Base-by-base conservation (phyloP, 2,113 vertebrate genomes). In the Hystrix brachyura region DNA sequence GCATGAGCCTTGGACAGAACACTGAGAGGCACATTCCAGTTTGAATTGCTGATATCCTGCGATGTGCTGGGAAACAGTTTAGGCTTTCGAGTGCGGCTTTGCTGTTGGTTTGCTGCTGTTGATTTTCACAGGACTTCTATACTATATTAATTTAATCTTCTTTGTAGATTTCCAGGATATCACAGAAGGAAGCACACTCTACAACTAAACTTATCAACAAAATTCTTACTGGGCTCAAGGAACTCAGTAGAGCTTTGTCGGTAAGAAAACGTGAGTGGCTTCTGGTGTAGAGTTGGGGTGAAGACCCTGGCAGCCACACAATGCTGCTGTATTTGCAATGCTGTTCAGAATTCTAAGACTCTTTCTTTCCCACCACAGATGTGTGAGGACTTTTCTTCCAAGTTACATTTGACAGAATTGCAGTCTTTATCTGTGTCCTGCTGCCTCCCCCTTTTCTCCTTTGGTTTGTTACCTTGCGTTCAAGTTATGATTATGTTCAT, bases 381-480 rank as follows among this genome's bases (percentile, higher is more conserved):
- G 29, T 81, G 25, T 57, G 59, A 81, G 87, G 59, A n/a, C n/a
- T 62, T 87, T 94, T 32, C 60, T 82, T 84, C 71, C n/a, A 27
- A 14, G n/a, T 64, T 51, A 5, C 2, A 21, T 87, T 55, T 69
- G 64, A 48, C 46, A 62, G 76, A 59, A 12, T 5, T 27, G 21
- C 13, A 19, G 0, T 14, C 43, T 79, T 71, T 3, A 19, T 5
- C 21, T n/a, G 59, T 13, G 7, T 65, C 85, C 43, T 96, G 38
- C 32, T 13, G 2, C 29, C 48, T 46, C 23, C 59, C 34, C 12
- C 21, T 27, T 7, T 38, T 43, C 10, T 3, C 14, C 32, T n/a
- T 79, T 85, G 48, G 62, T 64, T 91, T 94, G 48, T 43, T 94
- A 94, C 11, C 43, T 87, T 94, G 87, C 19, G 57, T 93, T 94